Evolutionary conservation across 2,888 invertebrate species (phyloP), one percentile per base, ranked within the genome.

Genomic region (Adelognathus sp.): DNA sequence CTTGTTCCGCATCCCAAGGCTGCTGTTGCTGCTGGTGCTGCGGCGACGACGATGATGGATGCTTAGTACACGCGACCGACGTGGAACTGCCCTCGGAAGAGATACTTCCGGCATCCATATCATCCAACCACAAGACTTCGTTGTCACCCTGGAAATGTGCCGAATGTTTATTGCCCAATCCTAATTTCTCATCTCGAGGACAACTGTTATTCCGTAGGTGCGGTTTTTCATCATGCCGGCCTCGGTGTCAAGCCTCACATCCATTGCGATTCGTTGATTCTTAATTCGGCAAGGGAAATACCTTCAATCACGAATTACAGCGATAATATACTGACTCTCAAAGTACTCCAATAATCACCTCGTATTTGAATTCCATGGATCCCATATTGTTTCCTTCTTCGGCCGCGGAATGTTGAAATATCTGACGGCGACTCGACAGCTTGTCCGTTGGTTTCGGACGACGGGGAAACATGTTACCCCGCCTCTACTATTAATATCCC

Each of bases 1-100:
- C 83, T 69, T 90, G 88, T 6, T 90, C 87, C 36, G 84, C 83
- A 41, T 83, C 83, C 90, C 91, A 90, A 2, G 88, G 86, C 63
- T 88, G 88, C 36, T 76, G 75, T 31, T 87, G 85, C n/a, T n/a
- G n/a, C n/a, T n/a, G n/a, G n/a, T n/a, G n/a, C n/a, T n/a, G n/a
- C n/a, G n/a, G n/a, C n/a, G n/a, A n/a, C 7, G 80, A 79, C 39
- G 81, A 79, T 60, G 84, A 82, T 39, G 82, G 76, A 16, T 83
- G 85, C 70, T 86, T 87, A 11, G 86, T 80, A 50, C 85, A 86
- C 2, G 52, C 75, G 14, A 84, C 61, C 6, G 86, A 86, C 24
- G 72, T 85, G 2, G 88, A 87, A 60, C 86, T 86, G 0, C 82
- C 85, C 58, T 90, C 90, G 5, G 90, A 90, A 2, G 89, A 88